Evolutionary conservation across 2,797 vertebrate species (phyloP).

Genomic region (Rhabdomys pumilio): DNA sequence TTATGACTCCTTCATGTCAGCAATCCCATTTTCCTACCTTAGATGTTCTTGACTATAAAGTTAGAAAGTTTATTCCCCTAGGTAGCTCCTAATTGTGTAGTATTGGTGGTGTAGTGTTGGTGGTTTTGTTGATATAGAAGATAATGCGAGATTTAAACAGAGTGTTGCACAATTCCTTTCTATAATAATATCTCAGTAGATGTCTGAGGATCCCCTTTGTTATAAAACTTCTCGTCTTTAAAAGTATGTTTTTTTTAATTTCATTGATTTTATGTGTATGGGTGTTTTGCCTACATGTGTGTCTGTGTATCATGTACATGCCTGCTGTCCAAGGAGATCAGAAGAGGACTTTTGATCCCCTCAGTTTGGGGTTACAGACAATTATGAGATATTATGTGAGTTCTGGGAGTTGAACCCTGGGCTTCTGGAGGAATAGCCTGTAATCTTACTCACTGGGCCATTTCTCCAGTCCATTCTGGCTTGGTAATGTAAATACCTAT

Average conservation of each 20-base stretch:
- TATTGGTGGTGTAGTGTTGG: constrained; percentile 1
- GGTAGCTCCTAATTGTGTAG: background rate
- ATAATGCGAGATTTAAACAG: constrained; percentile 31
- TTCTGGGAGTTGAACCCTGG: background rate
- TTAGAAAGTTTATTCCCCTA: background rate
- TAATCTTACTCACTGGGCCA: background rate
- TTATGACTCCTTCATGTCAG: background rate
- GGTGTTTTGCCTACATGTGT: background rate
- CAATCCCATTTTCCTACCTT: background rate
- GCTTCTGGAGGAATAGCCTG: background rate
- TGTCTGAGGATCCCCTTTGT: background rate
- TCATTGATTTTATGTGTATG: background rate
- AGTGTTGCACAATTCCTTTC: background rate
- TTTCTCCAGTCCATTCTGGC: background rate
- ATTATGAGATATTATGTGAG: background rate
- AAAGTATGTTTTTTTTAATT: background rate
- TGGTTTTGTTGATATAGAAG: background rate
- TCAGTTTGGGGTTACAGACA: background rate
- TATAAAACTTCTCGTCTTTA: background rate
- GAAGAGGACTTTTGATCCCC: background rate
- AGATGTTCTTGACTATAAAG: constrained; percentile 1
- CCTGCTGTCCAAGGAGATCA: background rate
- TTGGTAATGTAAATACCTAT: background rate
- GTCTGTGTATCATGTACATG: background rate
- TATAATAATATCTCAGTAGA: background rate